Evolutionary conservation across 2,888 invertebrate genomes (phyloP).

Genomic region (Pseudococcus jackbeardsleyi): DNA sequence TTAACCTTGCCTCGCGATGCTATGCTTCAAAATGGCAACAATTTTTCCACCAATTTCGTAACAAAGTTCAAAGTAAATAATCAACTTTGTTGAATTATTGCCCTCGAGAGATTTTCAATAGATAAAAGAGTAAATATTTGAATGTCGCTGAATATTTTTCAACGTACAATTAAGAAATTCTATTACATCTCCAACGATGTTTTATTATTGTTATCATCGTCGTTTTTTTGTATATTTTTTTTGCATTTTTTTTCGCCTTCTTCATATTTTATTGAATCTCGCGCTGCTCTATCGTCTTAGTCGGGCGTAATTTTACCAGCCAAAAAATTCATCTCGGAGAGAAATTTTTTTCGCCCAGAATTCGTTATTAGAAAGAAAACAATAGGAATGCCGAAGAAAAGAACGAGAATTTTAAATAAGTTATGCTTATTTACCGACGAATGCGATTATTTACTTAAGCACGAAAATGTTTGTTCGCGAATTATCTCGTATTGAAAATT

Average conservation of each 20-base stretch:
- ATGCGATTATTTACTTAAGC: not conserved
- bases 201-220: slow-evolving; percentile 20
- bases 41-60: slow-evolving; percentile 34
- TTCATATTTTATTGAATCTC: not conserved
- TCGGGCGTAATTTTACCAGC: not conserved
- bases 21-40: slow-evolving; percentile 29
- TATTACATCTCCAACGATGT: not conserved
- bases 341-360: not conserved
- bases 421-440: not conserved
- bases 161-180: slow-evolving; percentile 27
- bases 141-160: slow-evolving; percentile 41
- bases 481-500: not conserved
- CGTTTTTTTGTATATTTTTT: not conserved
- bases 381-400: not conserved
- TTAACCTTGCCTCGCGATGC: not conserved
- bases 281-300: not conserved
- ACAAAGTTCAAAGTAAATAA: slow-evolving; percentile 41
- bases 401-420: not conserved
- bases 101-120: slow-evolving; percentile 43
- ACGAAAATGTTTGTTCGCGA: not conserved
- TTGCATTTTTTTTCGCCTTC: not conserved
- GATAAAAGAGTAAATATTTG: slow-evolving; percentile 41
- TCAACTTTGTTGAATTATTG: slow-evolving; percentile 37
- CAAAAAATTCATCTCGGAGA: not conserved
- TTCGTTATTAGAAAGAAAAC: not conserved